A percentile compares a stretch with the other conserved stretches of the same genome.
These are phyloP conservation scores for Aphaenogaster ashmeadi DNA, from an alignment of 1,140 invertebrate species.

Conservation along the genomic window DNA sequence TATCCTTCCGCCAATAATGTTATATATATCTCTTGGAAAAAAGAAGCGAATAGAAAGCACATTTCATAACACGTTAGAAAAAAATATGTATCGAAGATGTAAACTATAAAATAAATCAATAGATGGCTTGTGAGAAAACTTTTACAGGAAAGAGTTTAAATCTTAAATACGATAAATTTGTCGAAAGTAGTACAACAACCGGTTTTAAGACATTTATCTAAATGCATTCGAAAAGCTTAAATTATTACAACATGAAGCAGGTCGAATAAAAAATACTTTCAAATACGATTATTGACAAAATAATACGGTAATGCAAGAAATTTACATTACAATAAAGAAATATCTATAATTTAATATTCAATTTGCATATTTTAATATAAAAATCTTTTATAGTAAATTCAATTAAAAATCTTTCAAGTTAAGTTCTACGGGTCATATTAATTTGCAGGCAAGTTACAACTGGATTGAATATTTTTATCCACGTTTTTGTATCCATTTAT, in stretches of 20 bases:
- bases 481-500: neutral
- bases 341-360: no score
- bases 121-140: neutral
- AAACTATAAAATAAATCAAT: slow-evolving; percentile 14
- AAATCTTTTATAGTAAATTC: neutral
- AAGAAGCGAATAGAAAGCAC: slow-evolving; percentile 19
- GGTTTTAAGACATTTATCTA: neutral
- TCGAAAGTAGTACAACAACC: neutral
- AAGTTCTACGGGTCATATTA: neutral
- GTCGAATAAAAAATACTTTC: neutral
- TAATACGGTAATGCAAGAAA: neutral
- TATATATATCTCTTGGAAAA: slow-evolving; percentile 37
- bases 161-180: neutral
- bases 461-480: neutral
- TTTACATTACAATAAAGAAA: slow-evolving; percentile 3
- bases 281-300: neutral
- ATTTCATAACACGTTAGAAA: slow-evolving; percentile 19
- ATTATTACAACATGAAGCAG: neutral
- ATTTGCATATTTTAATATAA: neutral
- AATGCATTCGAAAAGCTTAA: neutral
- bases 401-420: neutral
- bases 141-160: neutral
- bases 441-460: neutral
- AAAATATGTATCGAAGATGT: neutral
- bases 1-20: slow-evolving; percentile 44